These are phyloP conservation scores for Papilio demoleus DNA, from an alignment of 2,888 invertebrate genomes.

Conservation along the genomic window DNA sequence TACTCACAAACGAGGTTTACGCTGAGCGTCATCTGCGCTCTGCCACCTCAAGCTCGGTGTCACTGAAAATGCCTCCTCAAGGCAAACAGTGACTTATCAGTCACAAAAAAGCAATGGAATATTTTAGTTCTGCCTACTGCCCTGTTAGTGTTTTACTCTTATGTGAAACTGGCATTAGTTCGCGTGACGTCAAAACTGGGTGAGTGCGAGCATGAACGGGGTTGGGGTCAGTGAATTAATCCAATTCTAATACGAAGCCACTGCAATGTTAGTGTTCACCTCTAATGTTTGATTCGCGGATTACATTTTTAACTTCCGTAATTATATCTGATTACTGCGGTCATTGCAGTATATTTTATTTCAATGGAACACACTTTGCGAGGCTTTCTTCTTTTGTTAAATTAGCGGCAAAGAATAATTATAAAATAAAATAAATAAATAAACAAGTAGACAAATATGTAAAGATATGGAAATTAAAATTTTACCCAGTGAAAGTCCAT, in stretches of 20 bases:
- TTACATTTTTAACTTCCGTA: slow-evolving; percentile 31
- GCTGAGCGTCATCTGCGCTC: too few relatives aligned
- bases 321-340: slow-evolving; percentile 23
- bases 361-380: slow-evolving; percentile 3
- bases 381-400: background rate
- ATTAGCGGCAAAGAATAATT: too few relatives aligned
- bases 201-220: slow-evolving; percentile 54
- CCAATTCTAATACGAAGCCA: slow-evolving; percentile 57
- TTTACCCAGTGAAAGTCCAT: too few relatives aligned
- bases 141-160: background rate
- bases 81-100: too few relatives aligned
- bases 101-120: too few relatives aligned
- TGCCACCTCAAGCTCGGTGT: too few relatives aligned
- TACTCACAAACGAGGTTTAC: too few relatives aligned
- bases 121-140: background rate
- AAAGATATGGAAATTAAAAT: too few relatives aligned
- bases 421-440: too few relatives aligned
- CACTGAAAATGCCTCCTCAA: too few relatives aligned
- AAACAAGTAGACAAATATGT: too few relatives aligned
- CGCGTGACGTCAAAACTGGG: slow-evolving; percentile 62
- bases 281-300: slow-evolving; percentile 39
- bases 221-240: slow-evolving; percentile 58
- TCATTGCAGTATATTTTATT: slow-evolving; percentile 4
- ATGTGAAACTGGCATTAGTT: slow-evolving; percentile 43
- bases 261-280: slow-evolving; percentile 45